Evolutionary conservation across 2,113 vertebrate species (phyloP), one percentile per base, ranked within the genome.

Genomic region (Sprattus sprattus): DNA sequence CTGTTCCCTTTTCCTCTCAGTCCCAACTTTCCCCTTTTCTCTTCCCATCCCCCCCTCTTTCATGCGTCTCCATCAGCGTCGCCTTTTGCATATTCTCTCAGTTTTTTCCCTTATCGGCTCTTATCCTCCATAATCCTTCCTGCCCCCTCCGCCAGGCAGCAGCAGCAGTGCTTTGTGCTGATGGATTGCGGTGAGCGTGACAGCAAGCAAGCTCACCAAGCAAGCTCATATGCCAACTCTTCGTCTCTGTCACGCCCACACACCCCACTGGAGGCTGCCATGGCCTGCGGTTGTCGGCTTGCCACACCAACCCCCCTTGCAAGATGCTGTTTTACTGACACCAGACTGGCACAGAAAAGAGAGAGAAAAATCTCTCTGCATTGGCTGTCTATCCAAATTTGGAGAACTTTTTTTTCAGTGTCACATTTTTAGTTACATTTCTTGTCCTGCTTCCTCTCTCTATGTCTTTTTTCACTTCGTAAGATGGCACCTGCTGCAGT

Each of bases 121-220:
- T 32, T 10, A 32, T 28, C 67, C 28, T 28, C 28, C 28, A 75
- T 75, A 75, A 75, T 75, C 28, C 67, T 75, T 39, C 28, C 39
- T 39, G 0, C 28, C 15, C 54, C 54, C 54, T 22, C 18, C 54
- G 6, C 67, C 28, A 75, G 67, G 67, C 11, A 6, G 13, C 28
- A 15, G 25, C 2, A 39, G 67, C 28, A 75, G 67, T 88, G 85
- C 44, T 49, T 88, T 32, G 45, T 80, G 75, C 87, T 84, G 88
- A 71, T 85, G 82, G 83, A 87, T 89, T 88, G 50, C 86, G 90
- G 85, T 85, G 7, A 87, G 89, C 85, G 88, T 92, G 92, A 92
- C 90, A 91, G 89, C 50, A 1, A 57, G 18, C 20, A 5, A 84
- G 83, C 87, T 88, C 83, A 87, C 86, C 87, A n/a, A n/a, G n/a